Evolutionary conservation across 2,797 vertebrate species (phyloP).

Genomic region (Phrynocephalus guinanensis): DNA sequence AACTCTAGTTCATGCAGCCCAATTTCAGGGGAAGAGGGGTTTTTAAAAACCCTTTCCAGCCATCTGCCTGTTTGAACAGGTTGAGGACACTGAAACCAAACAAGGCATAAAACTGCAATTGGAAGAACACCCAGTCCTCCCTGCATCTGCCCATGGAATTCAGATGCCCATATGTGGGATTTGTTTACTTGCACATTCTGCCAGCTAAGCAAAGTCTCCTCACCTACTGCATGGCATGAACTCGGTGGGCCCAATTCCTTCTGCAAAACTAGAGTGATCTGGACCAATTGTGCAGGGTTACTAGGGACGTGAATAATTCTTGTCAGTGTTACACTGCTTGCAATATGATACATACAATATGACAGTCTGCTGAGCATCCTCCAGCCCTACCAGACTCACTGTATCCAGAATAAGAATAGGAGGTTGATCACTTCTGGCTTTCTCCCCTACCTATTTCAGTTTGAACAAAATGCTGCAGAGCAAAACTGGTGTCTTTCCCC

Average conservation of each 20-base stretch:
- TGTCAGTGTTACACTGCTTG: too few relatives aligned
- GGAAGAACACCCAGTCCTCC: slow-evolving; percentile 25
- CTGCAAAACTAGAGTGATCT: background rate
- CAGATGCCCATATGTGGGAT: background rate
- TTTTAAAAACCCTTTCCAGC: background rate
- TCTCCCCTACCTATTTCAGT: too few relatives aligned
- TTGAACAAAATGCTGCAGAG: too few relatives aligned
- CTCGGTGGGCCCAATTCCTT: background rate
- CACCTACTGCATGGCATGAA: background rate
- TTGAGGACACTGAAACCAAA: slow-evolving; percentile 43
- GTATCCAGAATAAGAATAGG: too few relatives aligned
- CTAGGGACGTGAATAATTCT: too few relatives aligned
- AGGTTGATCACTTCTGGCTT: too few relatives aligned
- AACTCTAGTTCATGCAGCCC: background rate
- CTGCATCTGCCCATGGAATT: slow-evolving; percentile 6
- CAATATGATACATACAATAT: too few relatives aligned
- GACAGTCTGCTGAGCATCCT: too few relatives aligned
- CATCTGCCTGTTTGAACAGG: slow-evolving; percentile 18
- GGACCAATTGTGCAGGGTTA: too few relatives aligned
- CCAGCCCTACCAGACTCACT: too few relatives aligned
- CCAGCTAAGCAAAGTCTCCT: background rate
- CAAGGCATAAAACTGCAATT: slow-evolving; percentile 20
- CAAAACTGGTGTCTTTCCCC: too few relatives aligned
- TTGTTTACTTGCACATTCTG: background rate
- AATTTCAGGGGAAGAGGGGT: slow-evolving; percentile 22